Conservation (phyloP, 1,140 invertebrate species). For the Drosophila truncata region DNA sequence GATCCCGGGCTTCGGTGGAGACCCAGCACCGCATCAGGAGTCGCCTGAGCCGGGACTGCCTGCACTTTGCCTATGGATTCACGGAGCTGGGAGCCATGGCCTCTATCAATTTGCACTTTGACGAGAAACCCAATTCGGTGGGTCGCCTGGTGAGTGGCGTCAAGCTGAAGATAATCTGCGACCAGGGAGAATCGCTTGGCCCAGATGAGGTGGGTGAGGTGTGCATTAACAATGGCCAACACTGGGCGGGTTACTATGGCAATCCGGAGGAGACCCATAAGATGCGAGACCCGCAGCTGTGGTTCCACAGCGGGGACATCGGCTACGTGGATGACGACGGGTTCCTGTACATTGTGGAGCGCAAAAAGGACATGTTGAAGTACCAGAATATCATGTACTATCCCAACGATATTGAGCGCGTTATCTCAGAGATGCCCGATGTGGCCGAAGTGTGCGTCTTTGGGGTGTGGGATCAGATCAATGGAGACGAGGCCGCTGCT, state of each 20-base stretch:
- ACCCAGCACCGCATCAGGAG: slow-evolving; percentile 45
- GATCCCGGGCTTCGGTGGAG: slow-evolving; percentile 51
- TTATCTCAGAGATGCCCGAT: slow-evolving; percentile 60
- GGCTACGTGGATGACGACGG: slow-evolving; percentile 87
- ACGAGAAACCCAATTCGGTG: slow-evolving; percentile 64
- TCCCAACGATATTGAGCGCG: slow-evolving; percentile 65
- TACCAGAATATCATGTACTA: slow-evolving; percentile 79
- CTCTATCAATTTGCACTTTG: slow-evolving; percentile 49
- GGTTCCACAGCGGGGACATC: slow-evolving; percentile 89
- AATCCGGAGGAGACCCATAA: slow-evolving; percentile 51
- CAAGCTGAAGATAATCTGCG: slow-evolving; percentile 78
- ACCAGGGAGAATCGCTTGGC: slow-evolving; percentile 43
- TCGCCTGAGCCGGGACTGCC: slow-evolving; percentile 38
- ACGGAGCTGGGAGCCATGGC: slow-evolving; percentile 55
- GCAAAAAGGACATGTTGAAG: slow-evolving; percentile 88
- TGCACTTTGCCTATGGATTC: slow-evolving; percentile 56
- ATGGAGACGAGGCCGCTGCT: slow-evolving; percentile 65
- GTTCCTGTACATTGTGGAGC: slow-evolving; percentile 87
- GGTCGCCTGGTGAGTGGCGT: slow-evolving; percentile 45
- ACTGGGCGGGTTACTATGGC: slow-evolving; percentile 73
- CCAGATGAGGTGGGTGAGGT: slow-evolving; percentile 69
- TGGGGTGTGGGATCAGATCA: slow-evolving; percentile 61
- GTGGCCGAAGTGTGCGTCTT: slow-evolving; percentile 73
- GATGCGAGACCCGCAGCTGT: slow-evolving; percentile 85
- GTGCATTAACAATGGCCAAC: slow-evolving; percentile 46